Conservation (phyloP, 2,113 vertebrate species). For the Ivindomyrus marchei region DNA sequence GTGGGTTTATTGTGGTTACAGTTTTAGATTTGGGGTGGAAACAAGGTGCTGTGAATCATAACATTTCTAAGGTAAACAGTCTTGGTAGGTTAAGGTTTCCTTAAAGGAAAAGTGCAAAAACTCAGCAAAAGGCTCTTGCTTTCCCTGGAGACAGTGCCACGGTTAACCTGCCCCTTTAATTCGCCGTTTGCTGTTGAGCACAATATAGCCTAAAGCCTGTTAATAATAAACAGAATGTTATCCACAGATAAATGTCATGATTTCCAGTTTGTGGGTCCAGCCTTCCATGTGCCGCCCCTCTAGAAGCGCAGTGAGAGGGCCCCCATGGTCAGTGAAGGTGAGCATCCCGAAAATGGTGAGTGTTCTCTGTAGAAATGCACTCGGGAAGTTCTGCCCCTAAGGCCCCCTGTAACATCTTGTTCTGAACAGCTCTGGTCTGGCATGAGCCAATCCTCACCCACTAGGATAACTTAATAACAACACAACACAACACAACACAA, state of each 20-base stretch:
- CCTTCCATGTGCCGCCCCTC: background rate
- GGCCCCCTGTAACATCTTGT: background rate
- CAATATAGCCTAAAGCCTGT: background rate
- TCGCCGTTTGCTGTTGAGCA: background rate
- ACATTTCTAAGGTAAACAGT: background rate
- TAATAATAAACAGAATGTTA: background rate
- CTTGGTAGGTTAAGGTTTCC: background rate
- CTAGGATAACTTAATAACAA: background rate
- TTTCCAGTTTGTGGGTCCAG: background rate
- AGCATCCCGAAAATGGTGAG: background rate
- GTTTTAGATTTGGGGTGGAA: background rate
- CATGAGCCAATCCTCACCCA: background rate
- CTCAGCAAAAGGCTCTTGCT: background rate
- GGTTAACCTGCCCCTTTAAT: background rate
- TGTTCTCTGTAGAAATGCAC: background rate
- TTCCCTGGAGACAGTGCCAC: background rate
- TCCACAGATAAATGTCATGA: background rate
- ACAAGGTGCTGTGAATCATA: background rate
- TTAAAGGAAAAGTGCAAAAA: background rate
- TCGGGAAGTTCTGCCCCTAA: background rate
- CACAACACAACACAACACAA: background rate
- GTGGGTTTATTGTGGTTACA: background rate
- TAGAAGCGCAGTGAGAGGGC: background rate
- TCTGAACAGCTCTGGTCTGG: background rate
- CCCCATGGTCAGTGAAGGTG: background rate